Evolutionary conservation across 1,140 invertebrate genomes (phyloP), one percentile per base, ranked within the genome.

Genomic region (Neuroterus valhalla): DNA sequence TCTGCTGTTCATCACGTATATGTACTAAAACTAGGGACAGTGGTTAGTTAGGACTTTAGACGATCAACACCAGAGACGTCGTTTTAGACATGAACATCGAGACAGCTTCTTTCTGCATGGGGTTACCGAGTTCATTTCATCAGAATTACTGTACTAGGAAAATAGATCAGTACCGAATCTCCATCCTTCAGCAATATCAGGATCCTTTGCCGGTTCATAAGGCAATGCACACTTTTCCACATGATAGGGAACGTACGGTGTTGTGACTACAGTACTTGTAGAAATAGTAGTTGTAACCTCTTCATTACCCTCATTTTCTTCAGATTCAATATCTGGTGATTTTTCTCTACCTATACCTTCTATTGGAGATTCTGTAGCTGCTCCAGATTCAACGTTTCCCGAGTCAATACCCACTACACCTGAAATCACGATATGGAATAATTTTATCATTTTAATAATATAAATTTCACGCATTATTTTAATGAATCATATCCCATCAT

Each of bases 141-240:
- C 31, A 38, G 31, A 38, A 38, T 38, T 38, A 0, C 31, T 38
- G 1, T 10, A 38, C 31, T 5, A 8, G 10, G 8, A 38, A 38
- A 8, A 5, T 38, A 8, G 6, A 8, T 8, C 31, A 23, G 79
- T 85, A 90, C 92, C 92, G 80, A 92, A 91, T 87, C 90, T 86
- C 80, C 87, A 90, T 3, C 90, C 89, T 66, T 84, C 85, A 23
- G 82, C 82, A 11, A 74, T 67, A 44, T 91, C 85, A 17, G 85
- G 84, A 81, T 89, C 85, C 1, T 71, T 45, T 23, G 83, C 86
- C 3, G 89, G 87, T 62, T 90, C 83, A 79, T 88, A 84, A 68
- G 88, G 86, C 3, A 90, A 70, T 8, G 75, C 78, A 70, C 90
- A 90, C 14, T 86, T 77, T 48, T 89, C 85, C 0, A 87, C 73